Conservation (phyloP, 2,797 vertebrate species). For the Paguma larvata region DNA sequence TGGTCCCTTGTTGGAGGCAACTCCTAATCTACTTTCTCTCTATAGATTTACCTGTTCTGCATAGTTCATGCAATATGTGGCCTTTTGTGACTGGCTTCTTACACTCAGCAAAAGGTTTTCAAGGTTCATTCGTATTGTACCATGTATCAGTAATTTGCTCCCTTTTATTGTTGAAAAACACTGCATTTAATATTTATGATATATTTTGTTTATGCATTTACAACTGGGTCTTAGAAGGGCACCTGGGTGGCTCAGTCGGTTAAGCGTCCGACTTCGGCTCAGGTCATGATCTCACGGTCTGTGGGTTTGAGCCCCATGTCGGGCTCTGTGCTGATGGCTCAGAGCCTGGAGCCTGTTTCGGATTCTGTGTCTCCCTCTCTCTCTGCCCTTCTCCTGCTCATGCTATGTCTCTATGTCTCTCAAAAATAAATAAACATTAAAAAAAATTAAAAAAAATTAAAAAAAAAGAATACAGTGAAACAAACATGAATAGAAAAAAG, state of each 20-base stretch:
- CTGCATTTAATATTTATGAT: neutral
- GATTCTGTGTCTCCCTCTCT: too few relatives aligned
- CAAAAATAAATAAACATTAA: too few relatives aligned
- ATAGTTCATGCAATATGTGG: slow-evolving; percentile 6
- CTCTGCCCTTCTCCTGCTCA: too few relatives aligned
- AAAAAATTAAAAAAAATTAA: too few relatives aligned
- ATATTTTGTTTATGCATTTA: slow-evolving; percentile 38
- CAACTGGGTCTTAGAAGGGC: neutral
- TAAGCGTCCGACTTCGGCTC: too few relatives aligned
- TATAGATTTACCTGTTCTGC: slow-evolving; percentile 8
- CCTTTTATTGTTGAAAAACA: slow-evolving; percentile 41
- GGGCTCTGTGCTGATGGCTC: too few relatives aligned
- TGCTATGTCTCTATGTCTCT: too few relatives aligned
- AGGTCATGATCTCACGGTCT: too few relatives aligned
- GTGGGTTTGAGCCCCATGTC: too few relatives aligned
- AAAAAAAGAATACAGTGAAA: too few relatives aligned
- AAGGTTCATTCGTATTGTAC: neutral
- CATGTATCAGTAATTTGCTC: neutral
- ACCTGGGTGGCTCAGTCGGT: too few relatives aligned
- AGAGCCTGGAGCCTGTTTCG: too few relatives aligned
- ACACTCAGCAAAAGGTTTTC: slow-evolving; percentile 7
- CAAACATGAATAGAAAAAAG: neutral
- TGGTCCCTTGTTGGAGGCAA: neutral
- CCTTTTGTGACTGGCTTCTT: slow-evolving; percentile 22
- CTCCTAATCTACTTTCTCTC: slow-evolving; percentile 26